Evolutionary conservation across 30 jellyfish, hydroid and myxozoan genomes (phyloP).

Genomic region (Hydra vulgaris): DNA sequence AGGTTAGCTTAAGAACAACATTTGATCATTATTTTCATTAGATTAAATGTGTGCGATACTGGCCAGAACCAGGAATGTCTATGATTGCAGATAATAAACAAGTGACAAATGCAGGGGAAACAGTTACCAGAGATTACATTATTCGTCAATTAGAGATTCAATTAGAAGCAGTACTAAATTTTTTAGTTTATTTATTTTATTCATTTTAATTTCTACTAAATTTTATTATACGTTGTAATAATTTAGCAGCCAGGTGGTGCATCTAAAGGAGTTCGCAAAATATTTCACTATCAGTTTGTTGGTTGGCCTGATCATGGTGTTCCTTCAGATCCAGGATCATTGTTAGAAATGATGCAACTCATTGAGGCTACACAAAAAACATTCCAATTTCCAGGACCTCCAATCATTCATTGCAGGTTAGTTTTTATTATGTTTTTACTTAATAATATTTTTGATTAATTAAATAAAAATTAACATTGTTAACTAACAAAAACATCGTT

Average conservation of each 20-base stretch:
- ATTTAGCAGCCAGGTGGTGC: constrained; percentile 30
- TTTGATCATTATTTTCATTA: no score
- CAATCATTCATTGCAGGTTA: constrained; percentile 77
- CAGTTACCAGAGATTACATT: constrained; percentile 60
- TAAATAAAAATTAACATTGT: not conserved
- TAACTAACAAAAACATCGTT: no score
- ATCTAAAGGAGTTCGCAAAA: constrained; percentile 56
- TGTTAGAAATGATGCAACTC: constrained; percentile 62
- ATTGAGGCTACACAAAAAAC: constrained; percentile 48
- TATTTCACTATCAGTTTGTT: constrained; percentile 54
- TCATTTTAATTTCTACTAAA: no score
- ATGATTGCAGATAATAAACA: constrained; percentile 42
- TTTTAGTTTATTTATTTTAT: not conserved
- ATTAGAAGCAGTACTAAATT: constrained; percentile 3
- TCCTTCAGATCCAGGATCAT: constrained; percentile 77
- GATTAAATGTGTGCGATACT: constrained; percentile 78
- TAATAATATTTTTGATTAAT: not conserved
- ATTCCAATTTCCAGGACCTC: constrained; percentile 76
- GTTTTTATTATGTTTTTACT: not conserved
- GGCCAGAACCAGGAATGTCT: constrained; percentile 87
- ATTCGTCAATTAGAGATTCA: constrained; percentile 46
- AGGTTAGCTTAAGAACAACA: no score
- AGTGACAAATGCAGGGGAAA: constrained; percentile 60
- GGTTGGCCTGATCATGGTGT: constrained; percentile 96
- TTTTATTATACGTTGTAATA: not conserved